phyloP scores from a whole-genome alignment of 1,140 invertebrate genomes.

The Gonatopus flavifemur region DNA sequence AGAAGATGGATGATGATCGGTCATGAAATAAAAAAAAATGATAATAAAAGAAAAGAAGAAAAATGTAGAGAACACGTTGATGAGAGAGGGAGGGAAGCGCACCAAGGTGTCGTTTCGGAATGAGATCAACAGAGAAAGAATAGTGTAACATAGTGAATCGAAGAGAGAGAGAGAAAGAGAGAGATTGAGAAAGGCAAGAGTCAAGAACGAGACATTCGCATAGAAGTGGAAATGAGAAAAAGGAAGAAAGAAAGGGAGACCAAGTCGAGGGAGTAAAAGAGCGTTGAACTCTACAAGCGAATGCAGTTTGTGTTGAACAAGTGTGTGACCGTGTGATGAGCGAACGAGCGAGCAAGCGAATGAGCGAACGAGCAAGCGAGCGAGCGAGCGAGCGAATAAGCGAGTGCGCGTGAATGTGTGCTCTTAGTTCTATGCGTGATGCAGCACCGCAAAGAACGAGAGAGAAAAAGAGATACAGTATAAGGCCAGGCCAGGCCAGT shows the following conservation, averaged over 20 bases:
- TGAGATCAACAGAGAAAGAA: slow-evolving; percentile 17
- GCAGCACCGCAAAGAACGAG: background rate
- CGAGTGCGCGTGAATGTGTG: slow-evolving; percentile 1
- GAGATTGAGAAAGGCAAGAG: background rate
- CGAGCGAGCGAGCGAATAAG: background rate
- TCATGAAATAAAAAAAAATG: background rate
- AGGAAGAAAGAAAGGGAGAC: background rate
- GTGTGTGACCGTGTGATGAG: slow-evolving; percentile 26
- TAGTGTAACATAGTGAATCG: slow-evolving; percentile 15
- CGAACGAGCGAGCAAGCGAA: background rate
- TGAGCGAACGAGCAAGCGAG: slow-evolving; percentile 10
- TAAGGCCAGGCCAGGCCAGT: slow-evolving; percentile 47
- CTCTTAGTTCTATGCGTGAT: slow-evolving; percentile 11
- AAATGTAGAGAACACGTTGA: background rate
- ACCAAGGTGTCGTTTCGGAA: too few relatives aligned
- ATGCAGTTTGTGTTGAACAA: slow-evolving; percentile 27
- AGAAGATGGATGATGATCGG: too few relatives aligned
- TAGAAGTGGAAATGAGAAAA: too few relatives aligned
- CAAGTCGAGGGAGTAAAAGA: slow-evolving; percentile 15
- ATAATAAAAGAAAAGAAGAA: background rate
- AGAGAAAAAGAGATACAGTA: slow-evolving; percentile 19
- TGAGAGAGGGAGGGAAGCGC: slow-evolving; percentile 3
- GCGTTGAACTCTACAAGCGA: slow-evolving; percentile 37
- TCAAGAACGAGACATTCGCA: slow-evolving; percentile 14
- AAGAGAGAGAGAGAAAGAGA: background rate